Evolutionary conservation across 2,888 invertebrate species (phyloP), one percentile per base, ranked within the genome.

Genomic region (Venusia cambrica): DNA sequence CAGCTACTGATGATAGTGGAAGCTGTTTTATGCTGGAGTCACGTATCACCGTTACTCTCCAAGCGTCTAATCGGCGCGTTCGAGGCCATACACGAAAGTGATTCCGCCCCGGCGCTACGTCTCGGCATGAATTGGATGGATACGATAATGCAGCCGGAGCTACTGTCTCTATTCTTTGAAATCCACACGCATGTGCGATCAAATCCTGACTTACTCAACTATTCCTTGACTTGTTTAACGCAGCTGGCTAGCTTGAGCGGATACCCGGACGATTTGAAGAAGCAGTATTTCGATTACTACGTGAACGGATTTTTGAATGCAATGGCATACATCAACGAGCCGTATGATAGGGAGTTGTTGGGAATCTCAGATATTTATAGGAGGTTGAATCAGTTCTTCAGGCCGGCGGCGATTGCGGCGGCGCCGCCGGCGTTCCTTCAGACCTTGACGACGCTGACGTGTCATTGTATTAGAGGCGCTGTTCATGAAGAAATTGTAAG

Each of bases 181-280:
- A 85, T 94, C 15, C 96, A 96, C 73, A 91, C 93, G 89, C 94
- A 94, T 80, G 92, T 96, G 2, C 89, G 96, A 24, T 89, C 90
- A 21, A 91, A 92, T 62, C 91, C 92, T 9, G 91, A 93, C 21
- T 83, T 96, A 54, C 90, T 93, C 4, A 93, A 93, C 64, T 93
- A 94, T 43, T 93, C 95, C 0, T 76, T 97, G 36, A 93, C 91
- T 30, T 96, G 97, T 72, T 83, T 97, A 22, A 92, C 94, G 4
- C 97, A 97, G 67, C 77, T 97, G 37, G 87, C 85, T 3, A 84
- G 85, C 55, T 59, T 87, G 9, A 83, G 83, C 40, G 87, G 87
- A 2, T 74, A 75, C 1, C 70, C 67, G 2, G 68, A 58, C 38
- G 73, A 74, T 44, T 44, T 77, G 2, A 87, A 84, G 50, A 79